A percentile compares a stretch with the other conserved stretches of the same genome.
phyloP scores from a whole-genome alignment of 2,113 vertebrate species.

The Hipposideros armiger region DNA sequence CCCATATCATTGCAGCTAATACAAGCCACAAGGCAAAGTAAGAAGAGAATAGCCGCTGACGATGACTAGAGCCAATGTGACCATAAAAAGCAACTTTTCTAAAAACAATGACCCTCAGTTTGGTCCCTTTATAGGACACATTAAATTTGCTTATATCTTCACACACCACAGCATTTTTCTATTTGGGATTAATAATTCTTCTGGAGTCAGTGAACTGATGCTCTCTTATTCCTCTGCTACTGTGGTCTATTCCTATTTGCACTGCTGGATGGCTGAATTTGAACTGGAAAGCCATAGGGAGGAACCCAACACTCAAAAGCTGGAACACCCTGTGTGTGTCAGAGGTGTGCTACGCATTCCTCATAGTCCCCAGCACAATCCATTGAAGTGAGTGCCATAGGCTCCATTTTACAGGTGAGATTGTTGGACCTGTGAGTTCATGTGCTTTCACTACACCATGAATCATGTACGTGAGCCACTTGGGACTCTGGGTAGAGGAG shows the following conservation, averaged over 20 bases:
- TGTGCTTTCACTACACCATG: background rate
- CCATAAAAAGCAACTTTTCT: background rate
- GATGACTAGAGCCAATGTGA: background rate
- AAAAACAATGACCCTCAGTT: background rate
- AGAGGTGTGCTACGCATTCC: background rate
- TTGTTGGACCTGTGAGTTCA: background rate
- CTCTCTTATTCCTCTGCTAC: background rate
- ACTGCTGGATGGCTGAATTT: background rate
- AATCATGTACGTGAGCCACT: too few relatives aligned
- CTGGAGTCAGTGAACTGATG: background rate
- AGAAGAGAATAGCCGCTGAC: background rate
- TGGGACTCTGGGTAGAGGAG: background rate
- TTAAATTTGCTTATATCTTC: background rate
- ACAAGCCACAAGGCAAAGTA: background rate
- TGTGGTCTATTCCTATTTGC: background rate
- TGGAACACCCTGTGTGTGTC: background rate
- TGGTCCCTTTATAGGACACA: background rate
- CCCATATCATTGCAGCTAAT: background rate
- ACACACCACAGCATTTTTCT: background rate
- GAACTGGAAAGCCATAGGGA: background rate
- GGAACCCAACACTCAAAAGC: background rate
- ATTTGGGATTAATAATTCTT: background rate
- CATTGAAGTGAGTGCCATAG: accelerated
- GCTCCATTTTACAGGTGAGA: background rate
- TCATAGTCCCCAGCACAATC: background rate